phyloP scores from a whole-genome alignment of 2,113 vertebrate genomes.

The Pterocles orientalis region DNA sequence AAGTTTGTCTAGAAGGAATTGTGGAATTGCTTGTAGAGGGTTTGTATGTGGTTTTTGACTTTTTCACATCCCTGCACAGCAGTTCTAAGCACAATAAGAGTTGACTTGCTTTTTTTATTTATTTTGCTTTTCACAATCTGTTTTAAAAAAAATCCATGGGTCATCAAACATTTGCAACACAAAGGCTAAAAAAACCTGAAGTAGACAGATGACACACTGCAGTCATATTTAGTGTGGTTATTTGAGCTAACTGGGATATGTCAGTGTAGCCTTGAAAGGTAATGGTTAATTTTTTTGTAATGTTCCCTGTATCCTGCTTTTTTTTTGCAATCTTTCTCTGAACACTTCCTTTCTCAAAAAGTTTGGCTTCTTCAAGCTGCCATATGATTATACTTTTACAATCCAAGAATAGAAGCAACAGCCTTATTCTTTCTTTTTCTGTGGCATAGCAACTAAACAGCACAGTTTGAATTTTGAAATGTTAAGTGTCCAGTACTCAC shows the following conservation, averaged over 20 bases:
- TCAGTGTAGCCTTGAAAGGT: neutral
- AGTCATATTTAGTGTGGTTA: neutral
- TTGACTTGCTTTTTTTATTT: neutral
- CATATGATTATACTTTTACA: neutral
- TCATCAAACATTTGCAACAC: neutral
- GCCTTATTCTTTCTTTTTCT: neutral
- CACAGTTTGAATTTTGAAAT: neutral
- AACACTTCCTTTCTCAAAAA: neutral
- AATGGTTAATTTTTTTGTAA: neutral
- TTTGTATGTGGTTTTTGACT: neutral
- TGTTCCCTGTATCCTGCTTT: neutral
- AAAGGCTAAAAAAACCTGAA: neutral
- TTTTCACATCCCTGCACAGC: neutral
- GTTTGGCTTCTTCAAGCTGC: neutral
- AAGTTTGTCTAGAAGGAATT: neutral
- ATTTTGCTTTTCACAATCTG: neutral
- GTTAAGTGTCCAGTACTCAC: neutral
- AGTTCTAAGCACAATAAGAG: neutral
- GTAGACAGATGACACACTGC: neutral
- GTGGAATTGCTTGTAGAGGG: neutral
- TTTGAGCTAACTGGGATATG: neutral
- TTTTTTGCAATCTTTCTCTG: neutral
- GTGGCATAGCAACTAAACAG: neutral
- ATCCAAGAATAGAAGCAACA: slow-evolving; percentile 8
- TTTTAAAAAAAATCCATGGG: neutral